Conservation (phyloP, 2,888 invertebrate species). For the Acanthococcus lagerstroemiae region DNA sequence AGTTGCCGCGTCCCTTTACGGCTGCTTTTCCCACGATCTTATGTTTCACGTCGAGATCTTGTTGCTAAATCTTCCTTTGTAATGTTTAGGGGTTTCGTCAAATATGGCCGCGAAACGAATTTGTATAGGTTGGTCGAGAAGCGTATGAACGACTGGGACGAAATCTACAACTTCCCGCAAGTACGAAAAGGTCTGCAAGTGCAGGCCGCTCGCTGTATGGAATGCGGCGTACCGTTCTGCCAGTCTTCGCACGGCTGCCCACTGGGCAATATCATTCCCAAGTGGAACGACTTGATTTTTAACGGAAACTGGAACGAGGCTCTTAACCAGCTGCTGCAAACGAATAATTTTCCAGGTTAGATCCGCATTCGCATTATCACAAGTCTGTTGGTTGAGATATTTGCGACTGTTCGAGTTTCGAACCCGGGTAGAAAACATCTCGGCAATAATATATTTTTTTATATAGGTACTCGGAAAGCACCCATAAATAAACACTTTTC, state of each 20-base stretch:
- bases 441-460: too few relatives aligned
- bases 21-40: too few relatives aligned
- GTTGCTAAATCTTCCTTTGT: slow-evolving; percentile 4
- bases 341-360: slow-evolving; percentile 90
- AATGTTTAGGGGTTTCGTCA: slow-evolving; percentile 74
- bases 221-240: slow-evolving; percentile 98
- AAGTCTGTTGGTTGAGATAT: too few relatives aligned
- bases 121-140: slow-evolving; percentile 77
- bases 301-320: slow-evolving; percentile 91
- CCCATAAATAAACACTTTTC: too few relatives aligned
- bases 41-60: not conserved
- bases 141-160: slow-evolving; percentile 89
- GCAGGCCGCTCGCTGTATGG: slow-evolving; percentile 96
- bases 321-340: slow-evolving; percentile 81
- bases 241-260: slow-evolving; percentile 92
- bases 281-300: slow-evolving; percentile 98
- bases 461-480: too few relatives aligned
- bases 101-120: slow-evolving; percentile 80
- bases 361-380: too few relatives aligned
- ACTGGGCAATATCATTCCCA: slow-evolving; percentile 95
- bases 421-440: too few relatives aligned
- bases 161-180: slow-evolving; percentile 79
- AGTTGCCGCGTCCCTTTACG: not conserved
- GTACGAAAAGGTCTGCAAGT: slow-evolving; percentile 80
- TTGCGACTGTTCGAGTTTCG: too few relatives aligned